Percentiles rank a stretch among this genome's conserved stretches.
Evolutionary conservation across 2,797 vertebrate genomes (phyloP).

Genomic region (Buceros bicornis): DNA sequence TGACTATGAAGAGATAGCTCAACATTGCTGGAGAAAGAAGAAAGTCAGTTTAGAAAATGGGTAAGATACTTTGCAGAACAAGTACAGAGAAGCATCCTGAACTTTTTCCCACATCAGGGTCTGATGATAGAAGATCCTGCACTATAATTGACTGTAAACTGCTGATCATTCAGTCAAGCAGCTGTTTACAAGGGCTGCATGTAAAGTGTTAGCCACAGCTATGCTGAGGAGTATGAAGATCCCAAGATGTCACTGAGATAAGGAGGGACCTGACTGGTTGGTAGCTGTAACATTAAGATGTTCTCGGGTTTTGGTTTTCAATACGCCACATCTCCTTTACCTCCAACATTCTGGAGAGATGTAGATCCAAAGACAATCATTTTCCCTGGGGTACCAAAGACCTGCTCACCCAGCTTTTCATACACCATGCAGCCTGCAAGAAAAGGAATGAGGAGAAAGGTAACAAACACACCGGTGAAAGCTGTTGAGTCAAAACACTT

Average conservation of each 20-base stretch:
- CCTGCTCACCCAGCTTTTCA: conserved; percentile 84
- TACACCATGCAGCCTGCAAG: conserved; percentile 84
- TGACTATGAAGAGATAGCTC: conserved; percentile 87
- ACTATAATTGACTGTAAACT: background rate
- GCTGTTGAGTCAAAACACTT: background rate
- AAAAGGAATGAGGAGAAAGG: conserved; percentile 10
- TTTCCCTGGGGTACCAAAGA: conserved; percentile 83
- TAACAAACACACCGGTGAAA: background rate
- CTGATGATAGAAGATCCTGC: background rate
- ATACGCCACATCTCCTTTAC: conserved; percentile 64
- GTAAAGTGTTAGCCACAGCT: background rate
- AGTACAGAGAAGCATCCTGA: background rate
- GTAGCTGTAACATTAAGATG: background rate
- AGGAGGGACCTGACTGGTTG: background rate
- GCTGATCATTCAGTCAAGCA: background rate
- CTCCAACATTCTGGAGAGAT: conserved; percentile 85
- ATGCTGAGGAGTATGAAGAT: background rate
- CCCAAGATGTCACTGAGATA: background rate
- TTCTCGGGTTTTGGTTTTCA: background rate
- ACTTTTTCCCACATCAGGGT: background rate
- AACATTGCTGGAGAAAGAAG: conserved; percentile 81
- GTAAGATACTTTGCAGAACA: background rate
- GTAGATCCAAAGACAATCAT: conserved; percentile 84
- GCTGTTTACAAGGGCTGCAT: background rate
- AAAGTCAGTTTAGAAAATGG: conserved; percentile 50